Evolutionary conservation across 2,888 invertebrate genomes (phyloP).

Genomic region (Acheta domesticus): DNA sequence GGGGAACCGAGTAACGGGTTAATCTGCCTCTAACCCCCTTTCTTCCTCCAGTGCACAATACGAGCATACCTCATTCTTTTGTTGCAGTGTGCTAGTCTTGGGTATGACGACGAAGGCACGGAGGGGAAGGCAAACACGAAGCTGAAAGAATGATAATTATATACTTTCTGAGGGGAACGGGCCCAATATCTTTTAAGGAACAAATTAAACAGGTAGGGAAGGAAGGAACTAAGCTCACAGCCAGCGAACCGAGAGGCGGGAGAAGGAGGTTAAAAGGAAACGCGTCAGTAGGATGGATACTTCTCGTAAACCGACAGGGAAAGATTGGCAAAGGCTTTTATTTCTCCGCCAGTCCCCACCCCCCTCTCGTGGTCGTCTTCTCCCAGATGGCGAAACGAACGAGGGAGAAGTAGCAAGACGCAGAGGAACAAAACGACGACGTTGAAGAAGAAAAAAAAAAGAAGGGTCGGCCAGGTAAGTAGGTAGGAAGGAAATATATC

Average conservation of each 20-base stretch:
- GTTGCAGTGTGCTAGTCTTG: not conserved
- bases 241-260: not conserved
- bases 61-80: too few relatives aligned
- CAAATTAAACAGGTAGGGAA: not conserved
- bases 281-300: not conserved
- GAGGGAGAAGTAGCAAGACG: not conserved
- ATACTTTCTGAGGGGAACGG: not conserved
- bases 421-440: not conserved
- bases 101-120: not conserved
- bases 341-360: not conserved
- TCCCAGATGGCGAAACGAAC: not conserved
- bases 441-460: slow-evolving; percentile 9
- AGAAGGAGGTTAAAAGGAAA: not conserved
- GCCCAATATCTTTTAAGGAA: not conserved
- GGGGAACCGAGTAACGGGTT: too few relatives aligned
- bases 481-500: slow-evolving; percentile 18
- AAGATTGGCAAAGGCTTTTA: slow-evolving; percentile 2
- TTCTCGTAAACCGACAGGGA: slow-evolving; percentile 10
- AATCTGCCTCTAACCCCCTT: too few relatives aligned
- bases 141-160: slow-evolving; percentile 4
- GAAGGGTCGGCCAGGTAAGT: not conserved
- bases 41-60: too few relatives aligned
- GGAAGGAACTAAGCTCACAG: not conserved
- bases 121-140: not conserved
- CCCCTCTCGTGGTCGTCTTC: not conserved